Evolutionary conservation across 1,140 invertebrate species (phyloP).

Genomic region (Nasonia longicornis): DNA sequence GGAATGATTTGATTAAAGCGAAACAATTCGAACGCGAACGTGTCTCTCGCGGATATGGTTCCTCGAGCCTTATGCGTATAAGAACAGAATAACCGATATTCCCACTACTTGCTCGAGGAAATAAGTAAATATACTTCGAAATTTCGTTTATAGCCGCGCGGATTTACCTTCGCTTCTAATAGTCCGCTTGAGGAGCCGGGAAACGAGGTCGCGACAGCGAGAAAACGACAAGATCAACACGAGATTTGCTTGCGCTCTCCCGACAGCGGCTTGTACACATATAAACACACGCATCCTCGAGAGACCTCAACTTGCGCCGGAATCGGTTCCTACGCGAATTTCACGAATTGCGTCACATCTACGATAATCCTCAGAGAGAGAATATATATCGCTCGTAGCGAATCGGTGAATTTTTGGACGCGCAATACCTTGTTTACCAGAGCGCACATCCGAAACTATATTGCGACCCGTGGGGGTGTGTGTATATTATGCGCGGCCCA

Average conservation of each 20-base stretch:
- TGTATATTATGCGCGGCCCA: neutral
- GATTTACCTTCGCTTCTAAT: neutral
- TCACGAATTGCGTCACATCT: neutral
- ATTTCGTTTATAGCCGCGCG: neutral
- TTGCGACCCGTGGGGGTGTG: neutral
- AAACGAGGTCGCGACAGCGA: slow-evolving; percentile 1
- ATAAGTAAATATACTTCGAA: neutral
- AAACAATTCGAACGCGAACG: neutral
- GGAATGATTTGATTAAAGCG: neutral
- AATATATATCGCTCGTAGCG: neutral
- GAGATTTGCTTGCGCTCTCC: slow-evolving; percentile 19
- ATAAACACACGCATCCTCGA: slow-evolving; percentile 5
- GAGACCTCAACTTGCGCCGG: neutral
- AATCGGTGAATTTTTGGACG: neutral
- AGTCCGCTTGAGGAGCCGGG: neutral
- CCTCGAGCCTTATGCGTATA: neutral
- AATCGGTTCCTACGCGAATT: neutral
- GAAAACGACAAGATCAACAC: slow-evolving; percentile 3
- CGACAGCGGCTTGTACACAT: neutral
- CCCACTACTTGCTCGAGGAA: neutral
- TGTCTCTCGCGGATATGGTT: slow-evolving; percentile 39
- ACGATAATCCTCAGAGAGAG: neutral
- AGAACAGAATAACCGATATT: neutral
- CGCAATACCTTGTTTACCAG: neutral
- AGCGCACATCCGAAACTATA: neutral